These are phyloP conservation scores for Eutolmus rufibarbis DNA, from an alignment of 2,888 invertebrate species.

Conservation along the genomic window DNA sequence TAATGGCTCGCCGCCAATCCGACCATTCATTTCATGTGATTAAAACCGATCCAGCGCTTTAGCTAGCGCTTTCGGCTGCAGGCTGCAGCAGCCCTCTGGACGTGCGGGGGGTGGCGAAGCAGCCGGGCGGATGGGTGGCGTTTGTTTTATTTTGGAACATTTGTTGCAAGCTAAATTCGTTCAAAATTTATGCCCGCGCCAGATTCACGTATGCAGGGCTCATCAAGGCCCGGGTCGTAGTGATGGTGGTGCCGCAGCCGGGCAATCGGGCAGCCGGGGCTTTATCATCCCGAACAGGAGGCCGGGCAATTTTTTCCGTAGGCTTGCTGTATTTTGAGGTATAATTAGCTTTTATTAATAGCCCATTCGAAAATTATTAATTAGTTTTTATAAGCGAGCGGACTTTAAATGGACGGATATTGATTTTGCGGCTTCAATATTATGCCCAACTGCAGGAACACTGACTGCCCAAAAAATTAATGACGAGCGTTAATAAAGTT, in stretches of 20 bases:
- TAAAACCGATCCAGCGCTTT: constrained; percentile 50
- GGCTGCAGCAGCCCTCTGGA: not conserved
- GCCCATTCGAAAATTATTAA: constrained; percentile 64
- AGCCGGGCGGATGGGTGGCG: not conserved
- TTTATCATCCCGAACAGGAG: constrained; percentile 27
- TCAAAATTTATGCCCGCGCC: constrained; percentile 44
- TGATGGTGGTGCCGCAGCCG: not conserved
- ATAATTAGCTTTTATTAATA: constrained; percentile 64
- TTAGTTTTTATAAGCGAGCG: constrained; percentile 63
- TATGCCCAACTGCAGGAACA: constrained; percentile 32
- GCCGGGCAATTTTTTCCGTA: constrained; percentile 28
- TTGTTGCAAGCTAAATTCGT: constrained; percentile 43
- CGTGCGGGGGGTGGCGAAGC: not conserved
- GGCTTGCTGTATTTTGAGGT: constrained; percentile 47
- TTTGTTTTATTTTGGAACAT: constrained; percentile 44
- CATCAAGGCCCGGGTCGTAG: constrained; percentile 23
- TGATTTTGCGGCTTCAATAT: constrained; percentile 61
- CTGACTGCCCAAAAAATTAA: constrained; percentile 26
- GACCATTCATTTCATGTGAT: constrained; percentile 52
- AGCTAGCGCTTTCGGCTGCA: constrained; percentile 41
- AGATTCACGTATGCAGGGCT: constrained; percentile 36
- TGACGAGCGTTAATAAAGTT: constrained; percentile 36
- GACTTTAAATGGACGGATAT: constrained; percentile 63
- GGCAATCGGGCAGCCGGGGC: not conserved
- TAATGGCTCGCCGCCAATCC: constrained; percentile 52